phyloP scores from a whole-genome alignment of 2,797 vertebrate genomes.

The Garrulus glandarius region DNA sequence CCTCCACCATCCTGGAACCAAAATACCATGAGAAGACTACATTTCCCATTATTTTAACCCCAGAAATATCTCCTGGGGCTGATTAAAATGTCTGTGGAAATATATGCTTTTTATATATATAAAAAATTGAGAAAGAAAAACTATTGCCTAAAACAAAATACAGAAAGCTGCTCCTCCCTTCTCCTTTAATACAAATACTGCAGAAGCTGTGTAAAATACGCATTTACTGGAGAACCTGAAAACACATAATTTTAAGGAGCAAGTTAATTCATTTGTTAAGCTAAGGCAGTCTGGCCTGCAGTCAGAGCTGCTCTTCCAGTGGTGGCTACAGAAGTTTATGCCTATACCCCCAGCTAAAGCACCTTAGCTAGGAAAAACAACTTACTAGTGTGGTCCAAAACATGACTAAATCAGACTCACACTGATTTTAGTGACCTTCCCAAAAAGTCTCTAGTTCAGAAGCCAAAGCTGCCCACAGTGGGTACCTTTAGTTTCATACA shows the following conservation, averaged over 20 bases:
- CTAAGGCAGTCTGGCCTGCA: not conserved
- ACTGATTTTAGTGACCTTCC: not conserved
- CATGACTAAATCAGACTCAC: not conserved
- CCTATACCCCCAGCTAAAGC: not conserved
- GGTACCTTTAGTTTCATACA: not conserved
- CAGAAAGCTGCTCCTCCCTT: not conserved
- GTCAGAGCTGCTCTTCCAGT: not conserved
- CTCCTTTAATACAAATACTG: not conserved
- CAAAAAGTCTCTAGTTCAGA: not conserved
- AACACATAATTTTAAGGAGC: not conserved
- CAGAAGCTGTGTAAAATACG: not conserved
- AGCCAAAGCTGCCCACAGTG: not conserved
- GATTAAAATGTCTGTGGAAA: slow-evolving; percentile 38
- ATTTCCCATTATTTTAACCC: slow-evolving; percentile 27
- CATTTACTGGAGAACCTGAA: not conserved
- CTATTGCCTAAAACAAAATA: not conserved
- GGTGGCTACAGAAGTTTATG: not conserved
- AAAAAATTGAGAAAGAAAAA: not conserved
- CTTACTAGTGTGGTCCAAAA: not conserved
- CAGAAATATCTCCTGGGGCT: not conserved
- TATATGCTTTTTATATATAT: not conserved
- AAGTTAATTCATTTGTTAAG: not conserved
- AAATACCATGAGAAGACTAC: slow-evolving; percentile 15
- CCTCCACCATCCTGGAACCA: not conserved
- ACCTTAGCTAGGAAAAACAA: not conserved